Evolutionary conservation across 2,113 vertebrate species (phyloP).

Genomic region (Seriola aureovittata): DNA sequence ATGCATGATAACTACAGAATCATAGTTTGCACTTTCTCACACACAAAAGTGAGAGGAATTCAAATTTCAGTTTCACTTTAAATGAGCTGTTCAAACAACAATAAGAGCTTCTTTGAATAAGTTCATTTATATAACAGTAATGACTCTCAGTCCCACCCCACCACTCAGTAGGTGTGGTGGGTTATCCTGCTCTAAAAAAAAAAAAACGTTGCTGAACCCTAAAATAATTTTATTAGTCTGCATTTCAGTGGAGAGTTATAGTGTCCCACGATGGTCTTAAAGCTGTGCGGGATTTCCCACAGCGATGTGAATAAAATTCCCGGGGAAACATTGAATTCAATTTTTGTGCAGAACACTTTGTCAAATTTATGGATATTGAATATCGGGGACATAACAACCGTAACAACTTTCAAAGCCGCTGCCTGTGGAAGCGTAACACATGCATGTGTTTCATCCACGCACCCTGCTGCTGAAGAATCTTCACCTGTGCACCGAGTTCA

Average conservation of each 20-base stretch:
- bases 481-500: constrained; percentile 60
- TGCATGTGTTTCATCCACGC: constrained; percentile 48
- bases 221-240: constrained; percentile 28
- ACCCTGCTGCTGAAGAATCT: constrained; percentile 67
- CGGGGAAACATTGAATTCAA: constrained; percentile 20
- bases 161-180: background rate
- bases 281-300: constrained; percentile 10
- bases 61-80: background rate
- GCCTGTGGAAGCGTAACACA: constrained; percentile 19
- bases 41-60: background rate
- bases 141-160: background rate
- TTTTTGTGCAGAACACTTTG: constrained; percentile 25
- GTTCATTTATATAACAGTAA: background rate
- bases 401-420: constrained; percentile 44
- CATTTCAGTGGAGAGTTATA: constrained; percentile 10
- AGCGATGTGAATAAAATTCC: constrained; percentile 4
- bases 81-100: background rate
- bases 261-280: background rate
- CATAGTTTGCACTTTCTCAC: background rate
- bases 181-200: constrained; percentile 1
- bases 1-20: background rate
- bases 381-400: constrained; percentile 33
- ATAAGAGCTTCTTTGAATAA: background rate
- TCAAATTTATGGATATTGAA: constrained; percentile 44
- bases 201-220: constrained; percentile 13